Base-by-base conservation (phyloP, 2,113 vertebrate genomes). In the Lasiurus borealis region DNA sequence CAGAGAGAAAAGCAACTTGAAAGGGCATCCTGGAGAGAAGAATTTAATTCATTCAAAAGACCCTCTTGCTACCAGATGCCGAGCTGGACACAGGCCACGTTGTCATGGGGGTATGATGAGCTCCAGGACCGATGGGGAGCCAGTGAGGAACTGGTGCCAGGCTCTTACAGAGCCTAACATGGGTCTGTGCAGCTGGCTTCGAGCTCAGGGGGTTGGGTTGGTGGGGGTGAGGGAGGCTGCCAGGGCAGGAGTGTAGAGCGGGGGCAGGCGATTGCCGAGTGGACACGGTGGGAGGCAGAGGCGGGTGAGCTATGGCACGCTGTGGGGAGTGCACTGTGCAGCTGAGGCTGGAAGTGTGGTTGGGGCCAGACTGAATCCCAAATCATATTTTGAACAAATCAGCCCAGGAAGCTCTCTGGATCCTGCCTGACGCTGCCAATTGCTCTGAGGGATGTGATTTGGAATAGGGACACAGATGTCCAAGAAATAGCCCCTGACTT, bases 1-100 rank as follows among this genome's bases (percentile, higher is more conserved):
- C 36, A 80, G 71, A 90, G 73, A 95, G 71, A 81, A 90, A 86
- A 81, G 29, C 31, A 69, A 69, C 76, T 77, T 64, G 59, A 89
- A 88, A 86, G 80, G 66, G 27, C 69, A 84, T 34, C 64, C 40
- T 8, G 14, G 54, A 77, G 40, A 72, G 73, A 84, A 85, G 54
- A 78, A 80, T 93, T 86, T 75, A 50, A 86, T 54, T 86, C 84
- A 91, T 29, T 75, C 27, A 2, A 1, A 44, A 1, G 23, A 46
- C 50, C 64, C 44, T 36, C 6, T 34, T 36, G 71, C 75, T 62
- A 78, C 40, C 40, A 73, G 76, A 59, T 11, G n/a, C 62, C 69
- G 48, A 84, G 13, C 13, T 73, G 62, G 88, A 25, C 48, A 59
- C 5, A 5, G 25, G 62, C 54, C 82, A 69, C 1, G 0, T 44